These are phyloP conservation scores for Pitangus sulphuratus DNA, from an alignment of 2,797 vertebrate species.

Conservation along the genomic window DNA sequence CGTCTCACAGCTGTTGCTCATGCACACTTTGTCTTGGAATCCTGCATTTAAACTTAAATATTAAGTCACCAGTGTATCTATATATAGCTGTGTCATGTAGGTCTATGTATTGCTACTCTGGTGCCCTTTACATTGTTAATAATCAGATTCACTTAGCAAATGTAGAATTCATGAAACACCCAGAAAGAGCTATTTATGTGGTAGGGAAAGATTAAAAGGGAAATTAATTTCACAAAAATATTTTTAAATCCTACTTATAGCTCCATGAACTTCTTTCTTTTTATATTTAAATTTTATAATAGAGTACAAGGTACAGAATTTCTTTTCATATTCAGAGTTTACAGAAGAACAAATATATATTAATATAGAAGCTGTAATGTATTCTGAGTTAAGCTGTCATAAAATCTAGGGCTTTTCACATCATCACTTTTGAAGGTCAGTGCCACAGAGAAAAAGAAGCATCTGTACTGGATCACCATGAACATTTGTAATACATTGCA, in stretches of 20 bases:
- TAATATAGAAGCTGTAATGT: conserved; percentile 66
- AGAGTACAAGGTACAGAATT: conserved; percentile 24
- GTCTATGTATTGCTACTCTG: not conserved
- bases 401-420: conserved; percentile 71
- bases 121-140: not conserved
- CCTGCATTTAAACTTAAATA: not conserved
- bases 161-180: conserved; percentile 4
- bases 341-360: conserved; percentile 72
- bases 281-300: conserved; percentile 68
- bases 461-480: conserved; percentile 60
- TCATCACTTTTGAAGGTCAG: conserved; percentile 78
- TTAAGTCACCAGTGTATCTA: not conserved
- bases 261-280: conserved; percentile 42
- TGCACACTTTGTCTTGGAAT: not conserved
- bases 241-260: conserved; percentile 35
- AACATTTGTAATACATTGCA: conserved; percentile 67
- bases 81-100: not conserved
- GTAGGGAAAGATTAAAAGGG: not conserved
- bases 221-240: conserved; percentile 49
- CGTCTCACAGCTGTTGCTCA: not conserved
- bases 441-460: conserved; percentile 59
- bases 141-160: conserved; percentile 14
- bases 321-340: conserved; percentile 71
- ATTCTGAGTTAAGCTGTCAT: conserved; percentile 74
- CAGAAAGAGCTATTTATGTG: not conserved